phyloP scores from a whole-genome alignment of 2,888 invertebrate species.

The Luperina nickerlii region DNA sequence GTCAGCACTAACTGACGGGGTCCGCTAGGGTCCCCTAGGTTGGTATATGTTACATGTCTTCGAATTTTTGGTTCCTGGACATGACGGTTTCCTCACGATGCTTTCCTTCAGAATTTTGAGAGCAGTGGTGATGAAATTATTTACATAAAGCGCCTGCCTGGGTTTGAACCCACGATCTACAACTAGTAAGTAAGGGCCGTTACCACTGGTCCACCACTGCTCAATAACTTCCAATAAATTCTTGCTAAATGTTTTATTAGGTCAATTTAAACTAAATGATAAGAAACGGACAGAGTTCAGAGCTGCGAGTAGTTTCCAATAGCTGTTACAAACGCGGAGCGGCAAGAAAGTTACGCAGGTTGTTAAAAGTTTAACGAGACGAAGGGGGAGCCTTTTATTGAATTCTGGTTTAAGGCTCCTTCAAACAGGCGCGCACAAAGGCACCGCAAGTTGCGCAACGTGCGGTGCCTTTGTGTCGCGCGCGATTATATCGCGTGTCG shows the following conservation, averaged over 20 bases:
- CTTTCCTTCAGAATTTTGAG: too few species aligned
- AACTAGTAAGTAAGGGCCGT: not conserved
- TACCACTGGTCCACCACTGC: not conserved
- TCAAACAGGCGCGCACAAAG: too few species aligned
- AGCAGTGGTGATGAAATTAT: too few species aligned
- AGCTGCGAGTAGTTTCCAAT: conserved; percentile 37
- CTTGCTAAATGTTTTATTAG: conserved; percentile 30
- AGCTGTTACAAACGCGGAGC: conserved; percentile 25
- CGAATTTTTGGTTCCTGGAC: too few species aligned
- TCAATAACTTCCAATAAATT: not conserved
- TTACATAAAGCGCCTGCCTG: not conserved
- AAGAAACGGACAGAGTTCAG: conserved; percentile 28
- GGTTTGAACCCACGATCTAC: too few species aligned
- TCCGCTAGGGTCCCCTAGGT: too few species aligned
- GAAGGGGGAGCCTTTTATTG: conserved; percentile 27
- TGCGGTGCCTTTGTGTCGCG: too few species aligned
- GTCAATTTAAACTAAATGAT: conserved; percentile 39
- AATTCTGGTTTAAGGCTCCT: conserved; percentile 37
- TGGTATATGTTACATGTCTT: too few species aligned
- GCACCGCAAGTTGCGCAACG: too few species aligned
- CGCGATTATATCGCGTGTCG: too few species aligned
- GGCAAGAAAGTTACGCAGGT: conserved; percentile 41
- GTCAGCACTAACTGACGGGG: too few species aligned
- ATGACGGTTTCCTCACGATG: too few species aligned
- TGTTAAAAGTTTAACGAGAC: conserved; percentile 57